These are phyloP conservation scores for Gonocerus acuteangulatus DNA, from an alignment of 2,888 invertebrate species.

Conservation along the genomic window DNA sequence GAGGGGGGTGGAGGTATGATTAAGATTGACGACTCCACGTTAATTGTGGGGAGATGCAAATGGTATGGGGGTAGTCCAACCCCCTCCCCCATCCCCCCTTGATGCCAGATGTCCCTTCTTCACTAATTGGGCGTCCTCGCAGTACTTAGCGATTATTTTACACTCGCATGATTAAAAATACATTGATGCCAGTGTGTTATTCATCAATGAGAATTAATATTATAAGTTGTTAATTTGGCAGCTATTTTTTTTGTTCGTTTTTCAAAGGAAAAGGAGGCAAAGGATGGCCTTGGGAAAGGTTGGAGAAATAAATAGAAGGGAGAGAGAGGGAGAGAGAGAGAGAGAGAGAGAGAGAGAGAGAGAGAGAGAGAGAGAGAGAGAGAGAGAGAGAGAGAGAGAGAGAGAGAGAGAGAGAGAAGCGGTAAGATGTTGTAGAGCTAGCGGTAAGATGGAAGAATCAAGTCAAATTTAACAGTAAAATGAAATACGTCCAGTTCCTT, in stretches of 20 bases:
- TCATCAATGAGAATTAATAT: too few relatives aligned
- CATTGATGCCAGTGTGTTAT: too few relatives aligned
- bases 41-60: too few relatives aligned
- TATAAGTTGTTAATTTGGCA: too few relatives aligned
- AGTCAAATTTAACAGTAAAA: too few relatives aligned
- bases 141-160: too few relatives aligned
- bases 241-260: background rate
- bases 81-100: too few relatives aligned
- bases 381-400: background rate
- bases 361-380: background rate
- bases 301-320: conserved; percentile 11
- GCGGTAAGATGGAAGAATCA: background rate
- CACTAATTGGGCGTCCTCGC: too few relatives aligned
- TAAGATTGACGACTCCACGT: conserved; percentile 29
- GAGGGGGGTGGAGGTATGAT: conserved; percentile 19
- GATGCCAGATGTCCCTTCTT: too few relatives aligned
- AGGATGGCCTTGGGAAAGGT: background rate
- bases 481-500: too few relatives aligned
- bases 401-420: background rate
- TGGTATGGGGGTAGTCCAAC: too few relatives aligned
- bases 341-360: conserved; percentile 11
- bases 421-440: background rate
- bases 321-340: conserved; percentile 21
- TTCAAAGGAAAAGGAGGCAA: background rate
- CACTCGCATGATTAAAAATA: too few relatives aligned